phyloP scores from a whole-genome alignment of 2,113 vertebrate species.

The Chlorodrepanis virens region DNA sequence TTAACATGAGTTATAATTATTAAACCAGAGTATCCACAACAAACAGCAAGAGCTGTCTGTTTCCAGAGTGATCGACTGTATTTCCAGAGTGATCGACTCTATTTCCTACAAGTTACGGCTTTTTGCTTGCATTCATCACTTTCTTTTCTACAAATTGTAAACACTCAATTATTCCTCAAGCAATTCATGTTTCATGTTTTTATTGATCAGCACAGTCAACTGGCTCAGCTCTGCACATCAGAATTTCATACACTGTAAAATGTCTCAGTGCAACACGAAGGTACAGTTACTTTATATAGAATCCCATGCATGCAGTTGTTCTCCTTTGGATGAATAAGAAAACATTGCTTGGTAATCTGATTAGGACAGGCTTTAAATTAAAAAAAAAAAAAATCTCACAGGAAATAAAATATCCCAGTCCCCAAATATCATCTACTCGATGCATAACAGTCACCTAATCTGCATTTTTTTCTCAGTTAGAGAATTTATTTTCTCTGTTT shows the following conservation, averaged over 20 bases:
- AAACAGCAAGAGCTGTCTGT: background rate
- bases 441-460: background rate
- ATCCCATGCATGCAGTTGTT: background rate
- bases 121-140: background rate
- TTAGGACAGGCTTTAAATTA: background rate
- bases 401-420: background rate
- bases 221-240: background rate
- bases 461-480: background rate
- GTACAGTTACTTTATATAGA: background rate
- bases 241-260: background rate
- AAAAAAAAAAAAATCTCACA: background rate
- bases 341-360: background rate
- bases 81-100: background rate
- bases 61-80: background rate
- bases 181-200: background rate
- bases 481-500: background rate
- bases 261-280: background rate
- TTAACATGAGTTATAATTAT: conserved; percentile 18
- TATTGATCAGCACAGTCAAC: background rate
- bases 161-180: background rate
- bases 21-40: conserved; percentile 16
- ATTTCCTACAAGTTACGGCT: background rate
- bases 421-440: background rate
- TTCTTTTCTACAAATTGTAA: background rate
- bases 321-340: background rate